Evolutionary conservation across 1,140 invertebrate species (phyloP), one percentile per base, ranked within the genome.

Genomic region (Solenopsis fugax): DNA sequence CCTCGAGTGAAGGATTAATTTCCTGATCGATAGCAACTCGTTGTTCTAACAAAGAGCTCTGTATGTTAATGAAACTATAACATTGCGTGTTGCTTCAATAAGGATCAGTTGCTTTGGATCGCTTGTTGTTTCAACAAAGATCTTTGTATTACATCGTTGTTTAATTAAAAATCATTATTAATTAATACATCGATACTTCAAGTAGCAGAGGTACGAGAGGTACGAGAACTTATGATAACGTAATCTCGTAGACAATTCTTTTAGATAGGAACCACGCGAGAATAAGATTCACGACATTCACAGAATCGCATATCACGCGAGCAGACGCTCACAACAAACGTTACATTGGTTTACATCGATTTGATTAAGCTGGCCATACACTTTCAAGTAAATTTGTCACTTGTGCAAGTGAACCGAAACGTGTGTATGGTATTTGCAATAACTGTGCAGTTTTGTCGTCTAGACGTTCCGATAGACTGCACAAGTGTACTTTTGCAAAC

Each of bases 61-160:
- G 10, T 72, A 72, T 24, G 34, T 41, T 80, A 67, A 69, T 80
- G 48, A n/a, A 80, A 80, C 34, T 37, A 56, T n/a, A 81, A 69
- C 29, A 81, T 80, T 71, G 58, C 21, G 7, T 18, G 21, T 71
- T 54, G n/a, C n/a, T 52, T 1, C 6, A 80, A 37, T 10, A 50
- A 50, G 12, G 10, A 65, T 78, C 24, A n/a, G 76, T 56, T 34
- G 12, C 37, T 34, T 29, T 50, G 29, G 5, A 64, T 12, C 34
- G 18, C 1, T 4, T 64, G 18, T 78, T 77, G 75, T 48, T 41
- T 10, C 10, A 34, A 10, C 10, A 78, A 50, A 64, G 56, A 77
- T 10, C 18, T 29, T 13, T 77, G 6, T 9, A n/a, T 65, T 52
- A 48, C 7, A 52, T 50, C 13, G 16, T 6, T 10, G 4, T 1